phyloP scores from a whole-genome alignment of 2,888 invertebrate genomes.

The Alitta virens region DNA sequence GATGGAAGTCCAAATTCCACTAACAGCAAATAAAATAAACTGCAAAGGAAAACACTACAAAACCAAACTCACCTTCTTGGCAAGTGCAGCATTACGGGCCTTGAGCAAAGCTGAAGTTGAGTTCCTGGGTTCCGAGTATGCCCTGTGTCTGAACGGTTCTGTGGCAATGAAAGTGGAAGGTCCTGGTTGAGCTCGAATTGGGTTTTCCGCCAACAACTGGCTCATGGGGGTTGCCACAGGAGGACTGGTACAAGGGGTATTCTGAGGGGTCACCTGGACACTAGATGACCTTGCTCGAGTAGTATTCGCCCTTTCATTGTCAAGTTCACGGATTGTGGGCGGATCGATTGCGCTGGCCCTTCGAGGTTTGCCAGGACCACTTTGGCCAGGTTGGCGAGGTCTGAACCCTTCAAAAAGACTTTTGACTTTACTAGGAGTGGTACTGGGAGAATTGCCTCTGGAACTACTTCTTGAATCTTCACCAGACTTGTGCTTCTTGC shows the following conservation, averaged over 20 bases:
- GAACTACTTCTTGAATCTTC: constrained; percentile 12
- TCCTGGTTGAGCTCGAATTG: constrained; percentile 10
- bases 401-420: constrained; percentile 17
- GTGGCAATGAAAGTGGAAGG: constrained; percentile 18
- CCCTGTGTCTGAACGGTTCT: constrained; percentile 29
- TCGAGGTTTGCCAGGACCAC: neutral
- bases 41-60: too few relatives aligned
- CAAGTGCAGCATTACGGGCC: constrained; percentile 6
- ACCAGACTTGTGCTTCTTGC: constrained; percentile 32
- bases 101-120: neutral
- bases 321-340: neutral
- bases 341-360: neutral
- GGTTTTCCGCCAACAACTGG: constrained; percentile 43
- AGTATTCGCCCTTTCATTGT: neutral
- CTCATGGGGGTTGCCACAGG: constrained; percentile 42
- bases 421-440: constrained; percentile 14
- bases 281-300: neutral
- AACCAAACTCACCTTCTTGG: neutral
- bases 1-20: too few relatives aligned
- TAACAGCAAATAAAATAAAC: too few relatives aligned
- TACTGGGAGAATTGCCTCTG: constrained; percentile 9
- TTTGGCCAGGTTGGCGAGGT: constrained; percentile 13
- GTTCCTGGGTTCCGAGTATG: constrained; percentile 27
- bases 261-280: neutral
- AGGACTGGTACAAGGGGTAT: neutral